phyloP scores from a whole-genome alignment of 1,140 invertebrate species.

The Drosophila tristis region DNA sequence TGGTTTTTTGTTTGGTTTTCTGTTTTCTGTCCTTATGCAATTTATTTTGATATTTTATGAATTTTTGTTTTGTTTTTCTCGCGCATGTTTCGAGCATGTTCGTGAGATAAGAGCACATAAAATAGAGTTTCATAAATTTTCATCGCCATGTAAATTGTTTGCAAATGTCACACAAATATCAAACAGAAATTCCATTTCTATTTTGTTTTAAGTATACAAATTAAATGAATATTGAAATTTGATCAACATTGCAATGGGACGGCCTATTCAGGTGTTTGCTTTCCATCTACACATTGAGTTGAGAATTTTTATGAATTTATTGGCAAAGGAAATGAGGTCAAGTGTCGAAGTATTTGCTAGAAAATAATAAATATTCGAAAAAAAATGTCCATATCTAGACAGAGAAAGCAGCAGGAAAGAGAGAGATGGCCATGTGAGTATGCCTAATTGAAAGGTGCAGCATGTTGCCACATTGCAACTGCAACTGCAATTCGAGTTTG shows the following conservation, averaged over 20 bases:
- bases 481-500: constrained; percentile 41
- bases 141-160: constrained; percentile 41
- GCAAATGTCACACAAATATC: constrained; percentile 24
- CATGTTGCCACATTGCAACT: constrained; percentile 21
- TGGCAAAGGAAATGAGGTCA: constrained; percentile 17
- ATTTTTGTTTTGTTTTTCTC: constrained; percentile 20
- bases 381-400: constrained; percentile 23
- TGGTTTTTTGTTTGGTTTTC: constrained; percentile 35
- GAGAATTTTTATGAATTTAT: constrained; percentile 22
- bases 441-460: constrained; percentile 48
- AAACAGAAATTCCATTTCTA: background rate
- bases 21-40: constrained; percentile 21
- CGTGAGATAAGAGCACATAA: constrained; percentile 60
- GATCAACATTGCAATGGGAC: constrained; percentile 16
- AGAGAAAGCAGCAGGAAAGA: background rate
- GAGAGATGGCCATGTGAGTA: constrained; percentile 6
- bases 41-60: constrained; percentile 42
- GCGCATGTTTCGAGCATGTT: constrained; percentile 37
- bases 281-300: too few relatives aligned
- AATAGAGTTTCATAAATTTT: constrained; percentile 55
- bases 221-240: constrained; percentile 11
- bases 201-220: constrained; percentile 5
- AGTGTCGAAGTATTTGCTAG: constrained; percentile 20
- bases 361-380: constrained; percentile 40
- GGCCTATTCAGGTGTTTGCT: constrained; percentile 5